A percentile compares a stretch with the other conserved stretches of the same genome.
These are phyloP conservation scores for Drosophila carrolli DNA, from an alignment of 1,140 invertebrate genomes.

Conservation along the genomic window DNA sequence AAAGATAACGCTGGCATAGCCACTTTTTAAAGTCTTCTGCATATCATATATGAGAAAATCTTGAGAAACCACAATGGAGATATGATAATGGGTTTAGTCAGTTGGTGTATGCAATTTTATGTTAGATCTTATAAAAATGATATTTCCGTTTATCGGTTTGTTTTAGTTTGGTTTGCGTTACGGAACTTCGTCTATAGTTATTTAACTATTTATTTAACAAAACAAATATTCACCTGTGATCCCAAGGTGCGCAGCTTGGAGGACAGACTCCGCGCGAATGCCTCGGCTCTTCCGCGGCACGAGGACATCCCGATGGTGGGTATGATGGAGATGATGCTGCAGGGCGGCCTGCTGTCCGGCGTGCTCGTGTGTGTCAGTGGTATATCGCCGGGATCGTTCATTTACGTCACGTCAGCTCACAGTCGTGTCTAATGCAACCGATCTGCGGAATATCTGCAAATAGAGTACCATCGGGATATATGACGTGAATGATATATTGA, in stretches of 20 bases:
- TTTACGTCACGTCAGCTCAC: conserved; percentile 74
- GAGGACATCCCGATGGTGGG: conserved; percentile 87
- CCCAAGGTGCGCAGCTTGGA: conserved; percentile 89
- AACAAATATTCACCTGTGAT: conserved; percentile 78
- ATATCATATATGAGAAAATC: too few relatives aligned
- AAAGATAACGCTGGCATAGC: too few relatives aligned
- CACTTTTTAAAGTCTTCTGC: too few relatives aligned
- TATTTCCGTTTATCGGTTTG: too few relatives aligned
- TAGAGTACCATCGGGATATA: conserved; percentile 25
- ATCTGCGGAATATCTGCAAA: conserved; percentile 58
- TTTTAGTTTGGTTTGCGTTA: too few relatives aligned
- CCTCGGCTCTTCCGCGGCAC: conserved; percentile 91
- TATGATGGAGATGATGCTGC: conserved; percentile 82
- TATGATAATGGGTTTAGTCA: too few relatives aligned
- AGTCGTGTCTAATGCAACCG: conserved; percentile 50
- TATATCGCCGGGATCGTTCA: conserved; percentile 83
- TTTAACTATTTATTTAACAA: not conserved
- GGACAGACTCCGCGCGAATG: conserved; percentile 91
- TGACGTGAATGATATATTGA: conserved; percentile 45
- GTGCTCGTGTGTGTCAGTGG: conserved; percentile 74
- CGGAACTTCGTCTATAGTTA: not conserved
- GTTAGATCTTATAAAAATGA: too few relatives aligned
- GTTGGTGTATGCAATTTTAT: too few relatives aligned
- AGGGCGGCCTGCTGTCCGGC: conserved; percentile 75
- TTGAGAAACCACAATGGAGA: too few relatives aligned